phyloP scores from a whole-genome alignment of 2,888 invertebrate genomes.

The Harmothoe impar region DNA sequence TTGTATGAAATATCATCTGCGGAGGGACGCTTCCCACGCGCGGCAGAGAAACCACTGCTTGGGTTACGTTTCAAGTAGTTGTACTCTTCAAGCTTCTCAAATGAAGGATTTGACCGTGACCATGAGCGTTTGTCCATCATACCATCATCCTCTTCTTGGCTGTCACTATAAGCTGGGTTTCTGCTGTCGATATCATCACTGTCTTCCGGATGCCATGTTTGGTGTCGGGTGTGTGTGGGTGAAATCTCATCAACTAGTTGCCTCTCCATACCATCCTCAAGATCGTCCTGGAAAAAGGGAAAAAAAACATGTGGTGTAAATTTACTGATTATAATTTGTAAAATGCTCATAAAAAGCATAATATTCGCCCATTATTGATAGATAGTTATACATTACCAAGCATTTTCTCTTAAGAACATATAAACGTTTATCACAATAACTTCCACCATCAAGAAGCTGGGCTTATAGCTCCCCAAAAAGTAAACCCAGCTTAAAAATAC shows the following conservation, averaged over 20 bases:
- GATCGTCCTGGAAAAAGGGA: neutral
- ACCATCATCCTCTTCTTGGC: neutral
- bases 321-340: too few relatives aligned
- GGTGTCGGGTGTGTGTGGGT: neutral
- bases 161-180: neutral
- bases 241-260: neutral
- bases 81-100: neutral
- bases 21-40: neutral
- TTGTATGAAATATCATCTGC: conserved; percentile 30
- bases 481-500: too few relatives aligned
- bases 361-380: too few relatives aligned
- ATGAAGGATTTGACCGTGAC: neutral
- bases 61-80: neutral
- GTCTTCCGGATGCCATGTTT: neutral
- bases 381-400: too few relatives aligned
- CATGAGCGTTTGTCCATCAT: neutral
- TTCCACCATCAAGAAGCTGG: too few relatives aligned
- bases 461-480: too few relatives aligned
- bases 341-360: too few relatives aligned
- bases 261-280: conserved; percentile 8
- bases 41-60: conserved; percentile 7
- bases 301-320: neutral
- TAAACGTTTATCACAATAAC: too few relatives aligned
- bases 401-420: too few relatives aligned
- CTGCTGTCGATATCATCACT: neutral